Conservation (phyloP, 2,888 invertebrate species). For the Eupsilia transversa region DNA sequence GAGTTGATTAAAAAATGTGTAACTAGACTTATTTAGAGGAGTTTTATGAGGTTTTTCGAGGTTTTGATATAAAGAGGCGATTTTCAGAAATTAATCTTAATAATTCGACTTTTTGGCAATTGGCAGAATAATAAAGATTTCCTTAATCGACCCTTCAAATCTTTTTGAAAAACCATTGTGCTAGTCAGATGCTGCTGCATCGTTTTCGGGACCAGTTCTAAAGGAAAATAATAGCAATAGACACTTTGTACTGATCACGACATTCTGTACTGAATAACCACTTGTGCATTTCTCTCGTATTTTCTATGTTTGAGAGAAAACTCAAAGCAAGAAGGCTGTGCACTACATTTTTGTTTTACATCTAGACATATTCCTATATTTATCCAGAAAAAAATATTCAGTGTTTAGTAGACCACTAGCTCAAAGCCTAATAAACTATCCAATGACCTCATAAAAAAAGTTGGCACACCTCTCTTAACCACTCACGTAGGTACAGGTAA, state of each 20-base stretch:
- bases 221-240: background rate
- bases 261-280: background rate
- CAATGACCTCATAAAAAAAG: conserved; percentile 15
- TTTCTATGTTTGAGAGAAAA: no score
- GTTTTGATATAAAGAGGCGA: conserved; percentile 3
- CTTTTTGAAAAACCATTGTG: background rate
- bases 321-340: background rate
- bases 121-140: background rate
- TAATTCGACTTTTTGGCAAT: background rate
- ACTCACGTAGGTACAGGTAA: conserved; percentile 40
- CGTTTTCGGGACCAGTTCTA: background rate
- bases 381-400: background rate
- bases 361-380: background rate
- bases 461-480: conserved; percentile 18
- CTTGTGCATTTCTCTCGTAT: no score
- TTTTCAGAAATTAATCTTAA: background rate
- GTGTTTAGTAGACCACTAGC: background rate
- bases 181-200: background rate
- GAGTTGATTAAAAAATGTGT: conserved; percentile 61
- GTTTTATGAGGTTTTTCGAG: conserved; percentile 15
- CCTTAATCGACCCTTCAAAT: background rate
- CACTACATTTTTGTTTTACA: background rate
- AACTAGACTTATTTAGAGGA: conserved; percentile 52
- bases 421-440: background rate
- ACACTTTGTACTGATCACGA: background rate